Evolutionary conservation across 2,888 invertebrate species (phyloP), one percentile per base, ranked within the genome.

Genomic region (Hypena proboscidalis): DNA sequence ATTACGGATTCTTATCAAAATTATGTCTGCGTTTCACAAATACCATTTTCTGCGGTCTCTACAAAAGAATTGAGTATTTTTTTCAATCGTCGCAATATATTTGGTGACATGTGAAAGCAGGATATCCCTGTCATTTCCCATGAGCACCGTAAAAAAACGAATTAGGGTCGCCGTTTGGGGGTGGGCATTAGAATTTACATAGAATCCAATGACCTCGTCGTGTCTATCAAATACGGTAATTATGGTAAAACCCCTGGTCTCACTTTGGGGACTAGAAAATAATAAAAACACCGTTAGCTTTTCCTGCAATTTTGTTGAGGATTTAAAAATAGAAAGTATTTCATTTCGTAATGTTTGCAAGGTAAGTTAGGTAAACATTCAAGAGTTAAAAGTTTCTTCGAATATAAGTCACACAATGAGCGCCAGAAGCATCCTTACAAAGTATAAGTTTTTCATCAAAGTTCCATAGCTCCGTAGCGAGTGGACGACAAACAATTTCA

Each of bases 401-500:
- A 67, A 73, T 77, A 74, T 70, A 75, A 77, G 72, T 74, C 74
- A 73, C 58, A 76, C 70, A 76, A 77, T 74, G 67, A 51, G 54
- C 50, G 67, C 36, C 58, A 66, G 58, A 74, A 77, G 67, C 62
- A 67, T 66, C 33, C 47, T 40, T 48, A 48, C 39, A 58, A 74
- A 69, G 70, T 79, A 73, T 74, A 81, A 85, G 80, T 83, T 85
- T n/a, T 80, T 73, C 73, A 77, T 79, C 72, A 77, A 83, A 85
- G 70, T 83, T 82, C 63, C 49, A 68, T 79, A 68, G 74, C 63
- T 65, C 67, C 60, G 63, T 68, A 55, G 72, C 61, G 70, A 84
- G 82, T 79, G 76, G 82, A 77, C 74, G 73, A 74, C 80, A 83
- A 85, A 87, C 82, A 84, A 84, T 85, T 82, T 83, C 79, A 81